Evolutionary conservation across 2,888 invertebrate species (phyloP).

Genomic region (Incurvaria masculella): DNA sequence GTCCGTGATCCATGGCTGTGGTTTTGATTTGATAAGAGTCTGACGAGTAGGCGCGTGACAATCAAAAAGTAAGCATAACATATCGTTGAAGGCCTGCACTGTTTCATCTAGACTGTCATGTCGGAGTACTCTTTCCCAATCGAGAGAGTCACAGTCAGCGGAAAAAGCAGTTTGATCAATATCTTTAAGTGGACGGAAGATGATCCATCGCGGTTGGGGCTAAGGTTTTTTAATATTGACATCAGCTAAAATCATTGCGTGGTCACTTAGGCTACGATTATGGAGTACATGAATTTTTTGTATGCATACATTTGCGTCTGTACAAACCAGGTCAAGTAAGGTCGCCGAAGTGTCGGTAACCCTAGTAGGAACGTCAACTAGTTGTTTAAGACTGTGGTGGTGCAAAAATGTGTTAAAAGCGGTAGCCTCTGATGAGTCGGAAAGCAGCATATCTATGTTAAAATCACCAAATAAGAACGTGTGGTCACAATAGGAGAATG

Average conservation of each 20-base stretch:
- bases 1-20: no score
- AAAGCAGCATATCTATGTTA: no score
- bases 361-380: conserved; percentile 2
- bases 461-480: conserved; percentile 1
- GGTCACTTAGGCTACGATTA: conserved; percentile 1
- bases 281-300: background rate
- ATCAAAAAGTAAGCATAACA: background rate
- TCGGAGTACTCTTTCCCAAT: background rate
- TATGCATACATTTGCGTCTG: background rate
- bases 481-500: background rate
- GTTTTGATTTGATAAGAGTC: no score
- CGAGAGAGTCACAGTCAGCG: background rate
- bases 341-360: background rate
- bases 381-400: conserved; percentile 1
- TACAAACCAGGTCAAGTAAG: background rate
- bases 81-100: background rate
- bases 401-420: background rate
- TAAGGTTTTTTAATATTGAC: background rate
- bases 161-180: background rate
- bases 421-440: background rate
- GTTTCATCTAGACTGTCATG: background rate
- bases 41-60: background rate
- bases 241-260: no score
- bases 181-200: background rate
- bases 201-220: background rate